A percentile compares a stretch with the other conserved stretches of the same genome.
Conservation (phyloP, 2,888 invertebrate species). For the Drosophila nr. medialis region DNA sequence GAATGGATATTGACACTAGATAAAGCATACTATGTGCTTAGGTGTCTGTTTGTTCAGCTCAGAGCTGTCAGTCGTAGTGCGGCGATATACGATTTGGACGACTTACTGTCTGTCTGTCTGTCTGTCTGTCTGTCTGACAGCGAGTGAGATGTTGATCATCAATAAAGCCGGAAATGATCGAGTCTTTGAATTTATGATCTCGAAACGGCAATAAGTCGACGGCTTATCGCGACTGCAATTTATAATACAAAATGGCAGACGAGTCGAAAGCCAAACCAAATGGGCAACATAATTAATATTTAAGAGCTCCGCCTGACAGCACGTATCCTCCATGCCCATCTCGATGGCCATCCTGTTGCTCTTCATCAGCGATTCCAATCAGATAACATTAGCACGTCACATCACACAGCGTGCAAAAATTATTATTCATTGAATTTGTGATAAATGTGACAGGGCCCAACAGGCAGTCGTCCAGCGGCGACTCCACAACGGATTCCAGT, state of each 20-base stretch:
- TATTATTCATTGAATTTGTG: constrained; percentile 84
- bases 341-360: constrained; percentile 34
- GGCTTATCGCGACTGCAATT: constrained; percentile 76
- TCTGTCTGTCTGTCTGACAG: background rate
- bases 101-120: background rate
- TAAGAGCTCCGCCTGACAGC: constrained; percentile 69
- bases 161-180: constrained; percentile 71
- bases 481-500: constrained; percentile 18
- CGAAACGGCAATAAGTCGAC: constrained; percentile 60
- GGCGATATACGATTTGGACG: constrained; percentile 29
- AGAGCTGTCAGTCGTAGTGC: constrained; percentile 5
- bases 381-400: constrained; percentile 84
- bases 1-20: constrained; percentile 34
- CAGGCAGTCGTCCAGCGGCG: constrained; percentile 48
- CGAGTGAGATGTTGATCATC: constrained; percentile 50
- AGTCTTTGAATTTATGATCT: constrained; percentile 48
- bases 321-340: constrained; percentile 7
- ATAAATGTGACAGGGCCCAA: constrained; percentile 83
- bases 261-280: constrained; percentile 40
- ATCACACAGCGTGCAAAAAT: constrained; percentile 83
- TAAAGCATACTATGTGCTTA: background rate
- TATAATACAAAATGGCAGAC: constrained; percentile 79
- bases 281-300: constrained; percentile 80
- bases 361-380: constrained; percentile 82
- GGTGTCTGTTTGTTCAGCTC: constrained; percentile 18